phyloP scores from a whole-genome alignment of 2,113 vertebrate species.

The Xiphorhynchus elegans region DNA sequence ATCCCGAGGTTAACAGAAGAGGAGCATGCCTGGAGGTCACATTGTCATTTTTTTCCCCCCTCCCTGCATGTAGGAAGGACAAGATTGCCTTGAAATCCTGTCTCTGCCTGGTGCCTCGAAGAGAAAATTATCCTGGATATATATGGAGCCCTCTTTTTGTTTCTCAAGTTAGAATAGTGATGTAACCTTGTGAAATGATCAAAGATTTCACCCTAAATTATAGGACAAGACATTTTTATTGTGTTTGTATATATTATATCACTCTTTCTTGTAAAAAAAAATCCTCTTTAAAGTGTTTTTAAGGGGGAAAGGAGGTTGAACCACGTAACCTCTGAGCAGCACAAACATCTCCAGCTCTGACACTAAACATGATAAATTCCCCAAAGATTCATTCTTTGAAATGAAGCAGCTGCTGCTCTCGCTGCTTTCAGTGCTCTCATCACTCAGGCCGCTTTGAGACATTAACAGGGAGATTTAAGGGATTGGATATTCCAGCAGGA shows the following conservation, averaged over 20 bases:
- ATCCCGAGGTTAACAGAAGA: background rate
- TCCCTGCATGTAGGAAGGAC: background rate
- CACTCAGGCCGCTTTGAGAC: background rate
- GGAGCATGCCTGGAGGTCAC: slow-evolving; percentile 20
- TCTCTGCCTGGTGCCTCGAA: background rate
- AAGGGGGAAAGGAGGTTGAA: background rate
- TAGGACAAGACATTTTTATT: background rate
- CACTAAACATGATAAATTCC: rapidly evolving
- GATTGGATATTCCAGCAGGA: background rate
- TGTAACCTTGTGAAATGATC: background rate
- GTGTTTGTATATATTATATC: background rate
- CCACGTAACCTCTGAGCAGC: background rate
- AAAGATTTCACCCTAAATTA: background rate
- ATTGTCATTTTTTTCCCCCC: background rate
- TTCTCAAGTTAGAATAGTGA: background rate
- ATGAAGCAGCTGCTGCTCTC: background rate
- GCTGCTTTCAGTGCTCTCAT: background rate
- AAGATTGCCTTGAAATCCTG: background rate
- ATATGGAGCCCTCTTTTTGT: background rate
- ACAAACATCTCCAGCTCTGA: background rate
- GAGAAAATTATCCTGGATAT: background rate
- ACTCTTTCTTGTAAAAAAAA: background rate
- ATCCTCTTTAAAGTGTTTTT: background rate
- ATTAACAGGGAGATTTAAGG: background rate
- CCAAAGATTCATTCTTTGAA: background rate